Percentiles rank a stretch among this genome's conserved stretches.
Evolutionary conservation across 2,888 invertebrate species (phyloP).

Genomic region (Plusia festucae): DNA sequence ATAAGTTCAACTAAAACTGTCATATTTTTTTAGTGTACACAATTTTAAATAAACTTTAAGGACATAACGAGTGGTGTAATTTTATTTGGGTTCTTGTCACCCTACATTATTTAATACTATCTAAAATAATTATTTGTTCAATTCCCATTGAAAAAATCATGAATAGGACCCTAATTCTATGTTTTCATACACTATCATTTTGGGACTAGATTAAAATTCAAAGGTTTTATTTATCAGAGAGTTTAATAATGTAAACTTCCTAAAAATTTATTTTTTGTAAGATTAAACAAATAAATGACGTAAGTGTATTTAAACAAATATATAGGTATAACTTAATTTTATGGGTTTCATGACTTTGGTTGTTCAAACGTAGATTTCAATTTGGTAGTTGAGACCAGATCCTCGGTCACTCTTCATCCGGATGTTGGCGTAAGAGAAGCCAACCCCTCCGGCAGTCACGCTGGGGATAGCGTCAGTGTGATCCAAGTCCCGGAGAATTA

Average conservation of each 20-base stretch:
- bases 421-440: slow-evolving; percentile 82
- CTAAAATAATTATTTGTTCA: too few relatives aligned
- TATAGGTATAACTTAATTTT: not conserved
- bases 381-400: slow-evolving; percentile 82
- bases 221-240: not conserved
- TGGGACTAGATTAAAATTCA: too few relatives aligned
- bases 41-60: too few relatives aligned
- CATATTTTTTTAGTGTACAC: too few relatives aligned
- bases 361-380: slow-evolving; percentile 79
- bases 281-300: slow-evolving; percentile 16
- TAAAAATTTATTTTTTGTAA: slow-evolving; percentile 14
- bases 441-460: slow-evolving; percentile 84
- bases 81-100: too few relatives aligned
- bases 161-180: too few relatives aligned
- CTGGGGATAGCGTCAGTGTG: slow-evolving; percentile 78
- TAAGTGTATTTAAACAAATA: slow-evolving; percentile 9
- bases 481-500: slow-evolving; percentile 82
- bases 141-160: too few relatives aligned
- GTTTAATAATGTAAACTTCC: not conserved
- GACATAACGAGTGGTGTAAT: too few relatives aligned
- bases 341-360: slow-evolving; percentile 9
- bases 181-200: too few relatives aligned
- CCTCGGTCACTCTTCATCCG: slow-evolving; percentile 83
- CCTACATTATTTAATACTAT: too few relatives aligned
- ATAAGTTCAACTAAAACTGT: too few relatives aligned